These are phyloP conservation scores for Spialia ferax DNA, from an alignment of 2,888 invertebrate genomes.

Conservation along the genomic window DNA sequence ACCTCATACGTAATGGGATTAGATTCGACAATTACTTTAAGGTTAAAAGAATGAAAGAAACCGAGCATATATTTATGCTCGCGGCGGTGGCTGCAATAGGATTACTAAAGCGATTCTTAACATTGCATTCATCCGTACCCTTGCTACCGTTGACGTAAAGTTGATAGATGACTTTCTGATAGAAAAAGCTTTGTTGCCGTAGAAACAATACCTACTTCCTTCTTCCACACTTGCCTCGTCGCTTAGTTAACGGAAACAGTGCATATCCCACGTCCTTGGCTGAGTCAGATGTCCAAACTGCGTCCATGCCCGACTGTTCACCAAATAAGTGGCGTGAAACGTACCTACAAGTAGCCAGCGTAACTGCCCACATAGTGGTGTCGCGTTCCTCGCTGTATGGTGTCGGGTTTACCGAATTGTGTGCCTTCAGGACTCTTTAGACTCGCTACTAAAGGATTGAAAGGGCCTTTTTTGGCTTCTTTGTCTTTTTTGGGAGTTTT, in stretches of 20 bases:
- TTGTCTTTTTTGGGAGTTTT: conserved; percentile 21
- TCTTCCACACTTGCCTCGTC: not conserved
- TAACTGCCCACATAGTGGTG: conserved; percentile 46
- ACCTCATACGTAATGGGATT: conserved; percentile 19
- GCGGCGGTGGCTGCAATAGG: not conserved
- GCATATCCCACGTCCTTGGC: conserved; percentile 18
- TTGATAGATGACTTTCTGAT: not conserved
- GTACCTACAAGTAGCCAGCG: conserved; percentile 38
- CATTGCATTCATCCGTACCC: too few species aligned
- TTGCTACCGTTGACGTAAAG: too few species aligned
- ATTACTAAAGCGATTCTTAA: too few species aligned
- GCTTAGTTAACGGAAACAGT: not conserved
- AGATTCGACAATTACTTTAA: conserved; percentile 33
- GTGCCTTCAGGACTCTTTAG: conserved; percentile 15
- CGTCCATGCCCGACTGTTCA: conserved; percentile 8
- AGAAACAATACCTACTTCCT: not conserved
- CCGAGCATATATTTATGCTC: not conserved
- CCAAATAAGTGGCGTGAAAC: conserved; percentile 47
- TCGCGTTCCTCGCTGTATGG: conserved; percentile 33
- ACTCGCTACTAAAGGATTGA: conserved; percentile 18
- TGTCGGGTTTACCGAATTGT: conserved; percentile 33
- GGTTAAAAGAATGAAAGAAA: conserved; percentile 11
- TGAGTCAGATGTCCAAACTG: not conserved
- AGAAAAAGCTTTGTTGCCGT: not conserved
- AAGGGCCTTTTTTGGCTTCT: conserved; percentile 16